Percentiles rank a stretch among this genome's conserved stretches.
These are phyloP conservation scores for Leptobrachium ailaonicum DNA, from an alignment of 2,113 vertebrate genomes.

Conservation along the genomic window DNA sequence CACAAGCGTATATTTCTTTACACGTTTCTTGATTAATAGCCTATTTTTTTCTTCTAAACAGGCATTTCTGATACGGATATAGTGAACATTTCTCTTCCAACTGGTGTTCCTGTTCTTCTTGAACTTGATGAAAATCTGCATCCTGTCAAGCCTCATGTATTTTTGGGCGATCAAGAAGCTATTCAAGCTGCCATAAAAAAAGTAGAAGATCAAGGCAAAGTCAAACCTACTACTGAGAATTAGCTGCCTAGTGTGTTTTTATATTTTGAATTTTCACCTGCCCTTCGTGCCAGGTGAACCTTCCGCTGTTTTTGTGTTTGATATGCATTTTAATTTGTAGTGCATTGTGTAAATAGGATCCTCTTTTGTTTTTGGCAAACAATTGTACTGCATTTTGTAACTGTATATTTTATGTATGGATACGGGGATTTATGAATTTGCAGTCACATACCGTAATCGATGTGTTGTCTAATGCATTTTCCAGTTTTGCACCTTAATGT, in stretches of 20 bases:
- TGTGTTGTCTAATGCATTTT: background rate
- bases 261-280: background rate
- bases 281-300: background rate
- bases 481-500: background rate
- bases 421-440: background rate
- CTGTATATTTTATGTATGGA: background rate
- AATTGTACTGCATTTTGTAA: background rate
- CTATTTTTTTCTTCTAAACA: conserved; percentile 55
- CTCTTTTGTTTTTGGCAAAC: conserved; percentile 13
- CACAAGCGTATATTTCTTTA: no score
- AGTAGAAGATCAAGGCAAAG: conserved; percentile 97
- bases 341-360: background rate
- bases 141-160: conserved; percentile 80
- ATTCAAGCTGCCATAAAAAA: conserved; percentile 94
- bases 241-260: conserved; percentile 23
- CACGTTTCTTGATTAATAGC: background rate
- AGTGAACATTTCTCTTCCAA: conserved; percentile 86
- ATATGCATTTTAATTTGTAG: background rate
- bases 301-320: conserved; percentile 28
- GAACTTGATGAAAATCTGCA: conserved; percentile 87
- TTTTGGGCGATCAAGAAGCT: conserved; percentile 88
- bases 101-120: conserved; percentile 88
- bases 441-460: background rate
- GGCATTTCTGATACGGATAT: conserved; percentile 90
- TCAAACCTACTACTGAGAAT: conserved; percentile 58